Evolutionary conservation across 2,797 vertebrate genomes (phyloP).

Genomic region (Helarctos malayanus): DNA sequence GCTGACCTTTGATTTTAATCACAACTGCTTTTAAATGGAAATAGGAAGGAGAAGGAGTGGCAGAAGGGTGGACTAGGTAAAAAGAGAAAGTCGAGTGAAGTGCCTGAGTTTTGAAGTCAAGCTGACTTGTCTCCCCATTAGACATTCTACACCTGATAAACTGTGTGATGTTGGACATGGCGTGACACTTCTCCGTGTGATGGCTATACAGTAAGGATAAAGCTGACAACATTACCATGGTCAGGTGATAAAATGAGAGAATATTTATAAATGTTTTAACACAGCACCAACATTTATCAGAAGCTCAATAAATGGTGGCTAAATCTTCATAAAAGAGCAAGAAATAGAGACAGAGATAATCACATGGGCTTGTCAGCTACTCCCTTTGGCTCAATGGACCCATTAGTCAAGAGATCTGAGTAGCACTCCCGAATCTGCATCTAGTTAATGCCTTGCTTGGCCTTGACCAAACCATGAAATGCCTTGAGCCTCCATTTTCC

Average conservation of each 20-base stretch:
- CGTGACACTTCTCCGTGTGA: background rate
- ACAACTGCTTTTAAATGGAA: conserved; percentile 66
- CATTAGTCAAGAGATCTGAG: background rate
- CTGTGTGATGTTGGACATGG: background rate
- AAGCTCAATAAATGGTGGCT: background rate
- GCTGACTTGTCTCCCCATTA: background rate
- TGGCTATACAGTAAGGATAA: background rate
- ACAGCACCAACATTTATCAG: background rate
- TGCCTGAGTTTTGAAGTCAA: background rate
- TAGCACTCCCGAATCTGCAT: background rate
- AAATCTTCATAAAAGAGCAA: background rate
- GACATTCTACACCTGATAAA: background rate
- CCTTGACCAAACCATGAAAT: background rate
- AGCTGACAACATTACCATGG: background rate
- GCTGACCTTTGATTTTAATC: conserved; percentile 71
- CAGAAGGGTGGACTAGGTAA: background rate
- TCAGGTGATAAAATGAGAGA: background rate
- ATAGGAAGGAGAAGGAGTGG: background rate
- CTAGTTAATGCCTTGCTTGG: background rate
- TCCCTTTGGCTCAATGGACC: background rate
- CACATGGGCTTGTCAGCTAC: background rate
- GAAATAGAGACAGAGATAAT: background rate
- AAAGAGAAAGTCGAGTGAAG: background rate
- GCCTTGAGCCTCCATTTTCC: background rate
- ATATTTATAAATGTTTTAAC: background rate